Evolutionary conservation across 2,888 invertebrate genomes (phyloP), one percentile per base, ranked within the genome.

Genomic region (Agonopterix subpropinquella): DNA sequence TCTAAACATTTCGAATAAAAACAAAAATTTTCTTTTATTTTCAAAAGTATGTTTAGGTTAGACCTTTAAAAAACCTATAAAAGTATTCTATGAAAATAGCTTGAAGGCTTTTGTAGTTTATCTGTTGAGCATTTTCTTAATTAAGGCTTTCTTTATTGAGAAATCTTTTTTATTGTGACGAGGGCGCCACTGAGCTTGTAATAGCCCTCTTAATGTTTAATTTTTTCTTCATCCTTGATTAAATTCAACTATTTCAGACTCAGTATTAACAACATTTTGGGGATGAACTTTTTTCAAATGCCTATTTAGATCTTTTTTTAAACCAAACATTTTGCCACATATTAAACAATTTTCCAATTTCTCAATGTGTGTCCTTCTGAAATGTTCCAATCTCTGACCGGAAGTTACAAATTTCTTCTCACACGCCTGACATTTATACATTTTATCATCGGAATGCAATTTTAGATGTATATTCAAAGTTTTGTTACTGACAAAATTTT

Each of bases 251-350:
- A 18, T 9, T 39, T 39, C 39, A 10, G 10, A n/a, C 39, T 11
- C 10, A 39, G 11, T 4, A 39, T 39, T 4, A 10, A 11, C 39
- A 28, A 15, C n/a, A 43, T 10, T 10, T n/a, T 4, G 11, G 28
- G 58, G 52, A 58, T 78, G 79, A 3, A 65, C 59, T 49, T 54
- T 64, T 51, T 73, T 78, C 11, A 77, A 53, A 62, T 82, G 81
- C 2, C 68, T 56, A n/a, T 68, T 76, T 10, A 82, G 53, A 58
- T 77, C 77, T 50, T 77, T 81, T 49, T 61, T 72, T 43, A 84
- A 59, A 48, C 74, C 67, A 51, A 76, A 84, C 48, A 61, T 75
- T 55, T 77, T 82, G 18, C 69, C 67, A 57, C 84, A 84, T 9
- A 73, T 45, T 15, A 59, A 36, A 61, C 84, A 84, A 42, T 53